Conservation (phyloP, 2,113 vertebrate genomes). For the Alligator mississippiensis region DNA sequence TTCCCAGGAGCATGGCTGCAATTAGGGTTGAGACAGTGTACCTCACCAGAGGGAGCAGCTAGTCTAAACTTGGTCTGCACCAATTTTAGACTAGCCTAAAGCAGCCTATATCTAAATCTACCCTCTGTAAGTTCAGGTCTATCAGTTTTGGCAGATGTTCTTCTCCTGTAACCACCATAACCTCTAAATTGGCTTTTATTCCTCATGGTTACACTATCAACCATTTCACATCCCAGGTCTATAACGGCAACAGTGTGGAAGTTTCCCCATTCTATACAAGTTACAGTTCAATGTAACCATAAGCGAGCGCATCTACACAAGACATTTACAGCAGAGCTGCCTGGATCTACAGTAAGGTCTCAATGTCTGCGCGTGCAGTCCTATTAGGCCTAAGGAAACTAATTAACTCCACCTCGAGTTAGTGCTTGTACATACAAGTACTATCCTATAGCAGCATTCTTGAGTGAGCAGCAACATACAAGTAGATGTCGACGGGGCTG, state of each 20-base stretch:
- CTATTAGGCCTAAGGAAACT: too few species aligned
- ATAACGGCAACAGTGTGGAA: neutral
- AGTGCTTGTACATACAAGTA: too few species aligned
- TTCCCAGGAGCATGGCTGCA: neutral
- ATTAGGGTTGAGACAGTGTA: neutral
- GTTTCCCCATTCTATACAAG: neutral
- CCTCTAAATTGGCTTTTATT: neutral
- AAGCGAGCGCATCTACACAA: neutral
- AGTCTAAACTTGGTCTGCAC: neutral
- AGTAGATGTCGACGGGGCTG: too few species aligned
- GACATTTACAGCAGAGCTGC: too few species aligned
- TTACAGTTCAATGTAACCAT: neutral
- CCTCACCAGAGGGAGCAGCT: neutral
- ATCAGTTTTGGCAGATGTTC: rapidly evolving
- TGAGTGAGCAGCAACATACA: too few species aligned
- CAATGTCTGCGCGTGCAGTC: too few species aligned
- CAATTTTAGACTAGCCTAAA: neutral
- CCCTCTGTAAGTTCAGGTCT: neutral
- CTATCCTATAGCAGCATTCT: too few species aligned
- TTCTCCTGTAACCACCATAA: neutral
- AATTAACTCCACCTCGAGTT: too few species aligned
- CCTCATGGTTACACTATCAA: neutral
- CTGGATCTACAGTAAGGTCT: too few species aligned
- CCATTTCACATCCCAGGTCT: neutral
- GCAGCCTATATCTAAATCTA: neutral